phyloP scores from a whole-genome alignment of 2,113 vertebrate genomes.

The Sceloporus undulatus region DNA sequence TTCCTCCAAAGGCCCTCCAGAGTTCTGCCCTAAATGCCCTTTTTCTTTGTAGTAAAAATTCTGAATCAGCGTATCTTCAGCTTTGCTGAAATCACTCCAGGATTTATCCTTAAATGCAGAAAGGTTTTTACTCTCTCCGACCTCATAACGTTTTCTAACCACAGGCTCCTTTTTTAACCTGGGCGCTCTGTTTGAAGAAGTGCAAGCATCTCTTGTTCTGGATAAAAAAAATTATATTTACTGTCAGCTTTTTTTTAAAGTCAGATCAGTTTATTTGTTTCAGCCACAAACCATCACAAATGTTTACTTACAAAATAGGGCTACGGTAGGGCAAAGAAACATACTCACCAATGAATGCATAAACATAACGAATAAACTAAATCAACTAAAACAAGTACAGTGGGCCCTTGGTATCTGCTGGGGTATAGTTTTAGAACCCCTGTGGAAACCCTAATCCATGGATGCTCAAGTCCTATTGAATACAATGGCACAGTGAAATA shows the following conservation, averaged over 20 bases:
- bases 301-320: background rate
- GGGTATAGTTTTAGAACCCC: no score
- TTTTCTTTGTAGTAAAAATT: conserved; percentile 23
- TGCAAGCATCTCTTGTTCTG: conserved; percentile 55
- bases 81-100: background rate
- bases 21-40: conserved; percentile 5
- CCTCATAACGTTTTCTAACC: conserved; percentile 52
- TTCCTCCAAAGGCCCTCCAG: background rate
- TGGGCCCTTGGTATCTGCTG: no score
- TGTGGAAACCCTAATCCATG: no score
- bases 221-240: conserved; percentile 17
- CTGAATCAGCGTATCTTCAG: conserved; percentile 19
- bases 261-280: background rate
- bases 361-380: background rate
- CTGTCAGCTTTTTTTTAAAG: conserved; percentile 36
- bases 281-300: background rate
- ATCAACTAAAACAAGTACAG: no score
- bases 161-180: conserved; percentile 56
- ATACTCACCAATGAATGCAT: background rate
- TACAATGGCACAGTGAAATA: no score
- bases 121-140: conserved; percentile 25
- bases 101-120: conserved; percentile 35
- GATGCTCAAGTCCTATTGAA: no score
- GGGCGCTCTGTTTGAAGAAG: conserved; percentile 53
- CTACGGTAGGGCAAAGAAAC: background rate